Conservation (phyloP, 2,888 invertebrate genomes). For the Eurois occulta region DNA sequence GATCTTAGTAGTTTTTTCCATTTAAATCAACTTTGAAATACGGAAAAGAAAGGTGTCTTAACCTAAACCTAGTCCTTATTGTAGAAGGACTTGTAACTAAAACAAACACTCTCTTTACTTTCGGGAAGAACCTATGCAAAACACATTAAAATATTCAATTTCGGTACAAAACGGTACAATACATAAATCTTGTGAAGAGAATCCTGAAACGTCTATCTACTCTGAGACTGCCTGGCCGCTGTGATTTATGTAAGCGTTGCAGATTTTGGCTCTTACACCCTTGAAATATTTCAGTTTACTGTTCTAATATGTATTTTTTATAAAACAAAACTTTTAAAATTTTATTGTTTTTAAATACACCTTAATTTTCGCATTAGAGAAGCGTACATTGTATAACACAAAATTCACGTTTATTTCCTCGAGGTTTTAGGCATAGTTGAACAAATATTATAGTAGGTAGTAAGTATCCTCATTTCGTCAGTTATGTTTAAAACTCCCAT, state of each 20-base stretch:
- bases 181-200: slow-evolving; percentile 38
- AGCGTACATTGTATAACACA: neutral
- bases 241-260: slow-evolving; percentile 38
- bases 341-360: neutral
- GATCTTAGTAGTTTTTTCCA: too few relatives aligned
- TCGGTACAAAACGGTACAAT: slow-evolving; percentile 17
- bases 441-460: neutral
- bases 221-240: neutral
- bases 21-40: too few relatives aligned
- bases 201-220: slow-evolving; percentile 20
- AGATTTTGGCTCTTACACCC: slow-evolving; percentile 14
- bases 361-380: neutral
- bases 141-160: slow-evolving; percentile 20
- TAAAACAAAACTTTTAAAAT: neutral
- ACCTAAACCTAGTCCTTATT: neutral
- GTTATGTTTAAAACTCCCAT: neutral
- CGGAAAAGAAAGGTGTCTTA: neutral
- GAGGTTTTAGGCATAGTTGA: neutral
- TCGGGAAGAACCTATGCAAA: neutral
- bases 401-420: neutral
- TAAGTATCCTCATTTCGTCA: neutral
- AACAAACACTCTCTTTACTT: neutral
- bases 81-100: neutral
- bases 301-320: neutral
- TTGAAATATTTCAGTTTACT: slow-evolving; percentile 9